Base-by-base conservation (phyloP, 2,888 invertebrate species). In the Eumerus sabulonum region DNA sequence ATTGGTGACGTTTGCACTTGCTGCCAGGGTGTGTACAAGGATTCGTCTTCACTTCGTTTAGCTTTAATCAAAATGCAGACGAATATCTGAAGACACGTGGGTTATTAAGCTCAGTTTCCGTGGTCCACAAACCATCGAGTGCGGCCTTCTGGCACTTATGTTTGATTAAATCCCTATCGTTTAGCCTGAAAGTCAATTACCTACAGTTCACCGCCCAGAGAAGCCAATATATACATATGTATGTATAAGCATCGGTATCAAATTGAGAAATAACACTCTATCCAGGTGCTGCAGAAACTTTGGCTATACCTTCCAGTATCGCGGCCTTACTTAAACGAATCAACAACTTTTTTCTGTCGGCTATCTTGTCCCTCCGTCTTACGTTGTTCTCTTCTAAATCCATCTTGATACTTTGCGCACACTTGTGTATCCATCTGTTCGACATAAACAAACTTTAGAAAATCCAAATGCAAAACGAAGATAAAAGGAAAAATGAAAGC, bases 391-490 rank as follows among this genome's bases (percentile, higher is more conserved):
- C 7, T 27, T 7, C 7, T 60, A 64, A 79, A 70, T 74, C 79
- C 64, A 70, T 59, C 68, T 79, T 74, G 74, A 64, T 74, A 64
- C 79, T 79, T 79, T 59, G 54, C 51, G 71, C 71, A 71, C 62
- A 48, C 71, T 63, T 56, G 62, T 56, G 42, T 47, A 40, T 54
- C 47, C 47, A 17, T 11, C 56, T 48, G 57, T 57, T 60, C 57
- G 16, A 57, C 50, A 57, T 44, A 42, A 56, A 57, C 42, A 56
- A 12, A 16, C 19, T 51, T 19, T 36, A 13, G 45, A 51, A 13
- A 19, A 57, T 27, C 27, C 40, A n/a, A 40, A 40, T 40, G 14
- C 38, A 35, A 44, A 5, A 27, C n/a, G 16, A 48, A 42, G 27
- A 48, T 40, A 56, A 54, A 56, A 45, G 16, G 12, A 13, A 47